Evolutionary conservation across 2,113 vertebrate species (phyloP).

Genomic region (Paramisgurnus dabryanus): DNA sequence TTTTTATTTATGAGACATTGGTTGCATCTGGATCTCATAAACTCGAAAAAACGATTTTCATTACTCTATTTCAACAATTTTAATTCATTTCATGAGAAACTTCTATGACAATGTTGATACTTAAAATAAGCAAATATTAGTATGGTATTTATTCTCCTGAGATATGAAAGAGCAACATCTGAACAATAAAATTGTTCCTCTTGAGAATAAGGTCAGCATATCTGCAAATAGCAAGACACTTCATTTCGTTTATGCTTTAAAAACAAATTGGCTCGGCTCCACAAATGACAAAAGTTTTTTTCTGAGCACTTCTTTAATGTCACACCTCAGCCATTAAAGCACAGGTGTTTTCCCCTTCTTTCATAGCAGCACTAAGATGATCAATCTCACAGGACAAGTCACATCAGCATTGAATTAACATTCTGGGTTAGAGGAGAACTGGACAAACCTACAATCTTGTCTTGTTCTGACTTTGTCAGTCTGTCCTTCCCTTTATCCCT

Average conservation of each 20-base stretch:
- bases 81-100: background rate
- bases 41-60: background rate
- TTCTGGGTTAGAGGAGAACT: constrained; percentile 53
- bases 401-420: constrained; percentile 70
- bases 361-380: constrained; percentile 53
- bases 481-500: constrained; percentile 36
- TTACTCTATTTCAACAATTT: too few species aligned
- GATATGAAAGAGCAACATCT: background rate
- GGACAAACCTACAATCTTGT: constrained; percentile 39
- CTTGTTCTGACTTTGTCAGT: constrained; percentile 26
- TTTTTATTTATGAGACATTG: too few species aligned
- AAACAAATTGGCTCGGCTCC: background rate
- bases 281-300: background rate
- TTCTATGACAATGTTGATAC: background rate
- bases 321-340: background rate
- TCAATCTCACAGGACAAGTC: constrained; percentile 59
- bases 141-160: too few species aligned
- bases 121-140: background rate
- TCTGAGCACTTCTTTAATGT: constrained; percentile 3
- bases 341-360: background rate
- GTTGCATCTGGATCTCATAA: background rate
- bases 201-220: background rate
- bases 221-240: background rate
- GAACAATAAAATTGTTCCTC: background rate
- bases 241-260: background rate